Percentiles rank a stretch among this genome's conserved stretches.
Evolutionary conservation across 1,140 invertebrate species (phyloP).

Genomic region (Tribolium madens): DNA sequence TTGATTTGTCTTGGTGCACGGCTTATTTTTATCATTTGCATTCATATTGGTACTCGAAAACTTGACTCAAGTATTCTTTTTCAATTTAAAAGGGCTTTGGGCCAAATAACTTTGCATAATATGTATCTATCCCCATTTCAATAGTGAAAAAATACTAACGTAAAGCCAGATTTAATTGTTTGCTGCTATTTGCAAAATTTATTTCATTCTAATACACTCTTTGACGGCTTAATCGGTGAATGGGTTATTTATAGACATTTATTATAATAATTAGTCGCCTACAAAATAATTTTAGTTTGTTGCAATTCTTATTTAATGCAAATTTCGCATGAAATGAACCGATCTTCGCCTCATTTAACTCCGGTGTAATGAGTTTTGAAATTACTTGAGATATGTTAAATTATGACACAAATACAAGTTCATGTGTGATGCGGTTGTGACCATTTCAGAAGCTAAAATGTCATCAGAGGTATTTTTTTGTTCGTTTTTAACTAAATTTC

Average conservation of each 20-base stretch:
- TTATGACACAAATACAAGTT: too few species aligned
- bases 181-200: not conserved
- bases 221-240: conserved; percentile 3
- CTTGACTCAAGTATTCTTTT: conserved; percentile 25
- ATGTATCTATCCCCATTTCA: not conserved
- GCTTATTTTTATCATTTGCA: conserved; percentile 22
- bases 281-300: not conserved
- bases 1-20: not conserved
- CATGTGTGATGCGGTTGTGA: too few species aligned
- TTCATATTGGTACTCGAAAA: conserved; percentile 24
- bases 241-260: not conserved
- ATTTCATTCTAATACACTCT: not conserved
- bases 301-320: not conserved
- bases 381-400: too few species aligned
- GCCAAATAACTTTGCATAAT: conserved; percentile 28
- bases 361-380: too few species aligned
- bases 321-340: not conserved
- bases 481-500: too few species aligned
- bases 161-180: not conserved
- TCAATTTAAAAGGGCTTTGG: conserved; percentile 28
- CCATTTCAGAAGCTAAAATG: too few species aligned
- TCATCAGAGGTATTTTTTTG: too few species aligned
- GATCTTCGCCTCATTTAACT: not conserved
- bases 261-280: not conserved
- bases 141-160: not conserved